Evolutionary conservation across 2,797 vertebrate species (phyloP), one percentile per base, ranked within the genome.

Genomic region (Micropoecilia bifurca): DNA sequence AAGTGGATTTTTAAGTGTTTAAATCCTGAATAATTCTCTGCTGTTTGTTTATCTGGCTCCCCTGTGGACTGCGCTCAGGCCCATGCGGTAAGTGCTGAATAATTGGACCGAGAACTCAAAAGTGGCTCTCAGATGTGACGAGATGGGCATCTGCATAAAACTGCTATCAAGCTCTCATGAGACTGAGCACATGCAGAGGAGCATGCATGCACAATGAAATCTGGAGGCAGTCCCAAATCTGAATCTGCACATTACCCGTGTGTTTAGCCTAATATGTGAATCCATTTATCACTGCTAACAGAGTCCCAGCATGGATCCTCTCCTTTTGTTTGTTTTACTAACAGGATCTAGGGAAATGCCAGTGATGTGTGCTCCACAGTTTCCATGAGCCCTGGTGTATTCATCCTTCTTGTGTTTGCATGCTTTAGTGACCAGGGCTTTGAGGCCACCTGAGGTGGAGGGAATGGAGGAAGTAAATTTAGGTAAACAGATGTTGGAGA

Each of bases 1-100:
- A 93, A 94, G 93, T 92, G 91, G 90, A 86, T 89, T 88, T 93
- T 94, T 94, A 93, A 94, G 91, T 92, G 90, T 93, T 94, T 94
- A 93, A 93, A 92, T 84, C 92, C 90, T 89, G 85, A 94, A 93
- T 94, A 90, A 93, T 95, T 94, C 83, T 92, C 86, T 84, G 83
- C 89, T 92, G 90, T 93, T 94, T 93, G 92, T 93, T 94, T 92
- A 94, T 93, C 87, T 82, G 79, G 77, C 88, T 83, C 85, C 92
- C 91, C 86, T 77, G 87, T 30, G 93, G 89, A 88, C 82, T 88
- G 82, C 4, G 90, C 87, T 92, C 83, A 85, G 92, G 91, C 92
- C 90, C 39, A 50, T 91, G 87, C 80, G 83, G 87, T 86, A 86
- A 90, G 86, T 75, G 86, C 80, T 89, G 88, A 91, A 92, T 93